Conservation (phyloP, 2,113 vertebrate species). For the Elephantulus edwardii region DNA sequence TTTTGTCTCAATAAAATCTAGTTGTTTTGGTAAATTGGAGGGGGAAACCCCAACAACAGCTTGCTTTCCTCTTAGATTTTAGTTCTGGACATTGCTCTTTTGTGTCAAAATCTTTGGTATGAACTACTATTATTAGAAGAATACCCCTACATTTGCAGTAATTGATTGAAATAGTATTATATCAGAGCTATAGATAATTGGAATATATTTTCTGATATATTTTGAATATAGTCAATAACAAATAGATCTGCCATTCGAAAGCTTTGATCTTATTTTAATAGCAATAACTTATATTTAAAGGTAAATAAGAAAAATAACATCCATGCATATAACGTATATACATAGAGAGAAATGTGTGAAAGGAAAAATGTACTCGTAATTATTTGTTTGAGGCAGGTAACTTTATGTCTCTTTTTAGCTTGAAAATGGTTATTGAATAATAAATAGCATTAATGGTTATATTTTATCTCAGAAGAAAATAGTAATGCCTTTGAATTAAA, state of each 20-base stretch:
- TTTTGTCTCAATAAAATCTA: not conserved
- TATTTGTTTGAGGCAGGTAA: constrained; percentile 16
- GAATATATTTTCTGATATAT: constrained; percentile 30
- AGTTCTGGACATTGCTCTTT: not conserved
- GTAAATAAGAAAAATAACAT: not conserved
- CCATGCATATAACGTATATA: not conserved
- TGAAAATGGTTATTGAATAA: not conserved
- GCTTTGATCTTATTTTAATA: not conserved
- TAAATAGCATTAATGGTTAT: not conserved
- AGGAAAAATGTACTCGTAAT: not conserved
- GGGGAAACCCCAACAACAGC: too few species aligned
- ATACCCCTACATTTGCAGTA: not conserved
- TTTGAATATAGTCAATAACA: constrained; percentile 10
- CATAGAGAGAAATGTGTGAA: not conserved
- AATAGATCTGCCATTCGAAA: not conserved
- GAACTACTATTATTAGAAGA: not conserved
- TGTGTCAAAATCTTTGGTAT: not conserved
- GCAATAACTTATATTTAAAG: constrained; percentile 7
- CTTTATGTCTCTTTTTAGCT: not conserved
- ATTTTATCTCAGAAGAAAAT: not conserved
- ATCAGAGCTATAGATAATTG: not conserved
- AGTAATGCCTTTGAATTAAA: not conserved
- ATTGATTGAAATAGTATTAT: constrained; percentile 4
- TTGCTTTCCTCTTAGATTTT: not conserved
- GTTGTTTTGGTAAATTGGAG: not conserved